These are phyloP conservation scores for Tragopan temminckii DNA, from an alignment of 2,797 vertebrate species.

Conservation along the genomic window DNA sequence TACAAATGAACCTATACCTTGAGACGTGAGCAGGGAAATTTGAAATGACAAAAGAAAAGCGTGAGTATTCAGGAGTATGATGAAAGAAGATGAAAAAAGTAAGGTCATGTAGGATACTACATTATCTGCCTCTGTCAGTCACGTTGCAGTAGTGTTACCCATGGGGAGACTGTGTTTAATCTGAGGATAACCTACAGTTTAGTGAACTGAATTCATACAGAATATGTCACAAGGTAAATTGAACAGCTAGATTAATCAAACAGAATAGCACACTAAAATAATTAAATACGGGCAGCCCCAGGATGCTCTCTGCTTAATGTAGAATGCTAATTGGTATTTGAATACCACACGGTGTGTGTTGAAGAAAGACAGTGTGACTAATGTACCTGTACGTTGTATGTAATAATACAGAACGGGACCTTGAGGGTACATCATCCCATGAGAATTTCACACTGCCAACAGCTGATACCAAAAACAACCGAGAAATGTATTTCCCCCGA, in stretches of 20 bases:
- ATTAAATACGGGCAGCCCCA: slow-evolving; percentile 62
- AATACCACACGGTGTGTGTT: slow-evolving; percentile 46
- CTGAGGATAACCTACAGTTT: slow-evolving; percentile 29
- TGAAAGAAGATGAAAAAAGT: neutral
- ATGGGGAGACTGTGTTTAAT: slow-evolving; percentile 37
- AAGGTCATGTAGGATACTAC: neutral
- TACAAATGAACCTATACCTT: neutral
- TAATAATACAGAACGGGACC: slow-evolving; percentile 46
- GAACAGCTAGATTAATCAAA: slow-evolving; percentile 47
- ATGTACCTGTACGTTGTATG: slow-evolving; percentile 66
- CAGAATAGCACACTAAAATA: slow-evolving; percentile 43
- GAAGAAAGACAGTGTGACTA: slow-evolving; percentile 67
- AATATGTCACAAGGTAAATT: slow-evolving; percentile 63
- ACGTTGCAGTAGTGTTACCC: neutral
- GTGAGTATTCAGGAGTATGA: neutral
- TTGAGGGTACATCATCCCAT: slow-evolving; percentile 63
- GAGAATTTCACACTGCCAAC: slow-evolving; percentile 61
- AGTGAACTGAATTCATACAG: neutral
- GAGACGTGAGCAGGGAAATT: neutral
- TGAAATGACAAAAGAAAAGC: neutral
- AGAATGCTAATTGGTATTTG: slow-evolving; percentile 57
- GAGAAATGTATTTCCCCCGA: slow-evolving; percentile 48
- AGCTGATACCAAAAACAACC: slow-evolving; percentile 70
- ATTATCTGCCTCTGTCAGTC: slow-evolving; percentile 6
- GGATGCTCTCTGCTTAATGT: slow-evolving; percentile 62